A percentile compares a stretch with the other conserved stretches of the same genome.
phyloP scores from a whole-genome alignment of 2,797 vertebrate genomes.

The Cichlasoma orientale region DNA sequence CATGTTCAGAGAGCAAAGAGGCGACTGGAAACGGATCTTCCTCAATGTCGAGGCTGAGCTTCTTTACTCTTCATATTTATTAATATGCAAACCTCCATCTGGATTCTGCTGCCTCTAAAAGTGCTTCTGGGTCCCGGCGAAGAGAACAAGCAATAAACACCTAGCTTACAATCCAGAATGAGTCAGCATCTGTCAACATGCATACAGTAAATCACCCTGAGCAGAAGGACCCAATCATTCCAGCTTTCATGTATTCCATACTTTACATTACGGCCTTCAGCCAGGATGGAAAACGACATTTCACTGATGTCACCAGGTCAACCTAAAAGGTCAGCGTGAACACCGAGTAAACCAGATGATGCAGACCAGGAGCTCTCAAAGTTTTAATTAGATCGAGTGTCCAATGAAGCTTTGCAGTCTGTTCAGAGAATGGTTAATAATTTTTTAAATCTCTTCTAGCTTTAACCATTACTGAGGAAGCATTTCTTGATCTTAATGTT shows the following conservation, averaged over 20 bases:
- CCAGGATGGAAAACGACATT: background rate
- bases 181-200: background rate
- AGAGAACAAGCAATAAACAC: conserved; percentile 36
- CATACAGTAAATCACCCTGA: background rate
- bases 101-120: background rate
- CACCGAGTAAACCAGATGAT: background rate
- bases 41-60: background rate
- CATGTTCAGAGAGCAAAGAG: background rate
- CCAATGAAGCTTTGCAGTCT: background rate
- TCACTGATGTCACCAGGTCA: background rate
- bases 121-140: background rate
- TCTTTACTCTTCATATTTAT: background rate
- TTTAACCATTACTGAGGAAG: background rate
- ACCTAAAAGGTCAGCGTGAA: background rate
- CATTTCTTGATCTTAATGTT: background rate
- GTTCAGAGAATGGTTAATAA: background rate
- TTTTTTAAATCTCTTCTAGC: background rate
- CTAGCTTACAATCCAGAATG: background rate
- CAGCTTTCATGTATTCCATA: background rate
- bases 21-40: background rate
- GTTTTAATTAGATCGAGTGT: background rate
- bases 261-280: background rate
- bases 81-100: background rate
- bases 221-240: background rate
- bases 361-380: background rate